phyloP scores from a whole-genome alignment of 37 sponge, comb jelly and placozoan genomes.

The Diacarnus erythraeanus region DNA sequence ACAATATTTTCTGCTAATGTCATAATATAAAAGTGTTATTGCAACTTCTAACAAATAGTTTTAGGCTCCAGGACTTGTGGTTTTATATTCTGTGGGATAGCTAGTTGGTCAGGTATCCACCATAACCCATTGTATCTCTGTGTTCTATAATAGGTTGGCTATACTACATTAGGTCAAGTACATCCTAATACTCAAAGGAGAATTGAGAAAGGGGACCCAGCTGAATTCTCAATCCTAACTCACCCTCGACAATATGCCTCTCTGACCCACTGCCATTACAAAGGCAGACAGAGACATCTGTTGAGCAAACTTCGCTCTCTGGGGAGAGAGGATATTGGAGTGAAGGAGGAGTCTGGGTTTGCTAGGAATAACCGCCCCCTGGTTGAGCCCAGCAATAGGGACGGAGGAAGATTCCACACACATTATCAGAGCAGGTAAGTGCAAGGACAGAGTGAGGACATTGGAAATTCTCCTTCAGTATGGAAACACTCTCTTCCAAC shows the following conservation, averaged over 20 bases:
- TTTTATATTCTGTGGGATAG: no score
- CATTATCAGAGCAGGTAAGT: slow-evolving; percentile 32
- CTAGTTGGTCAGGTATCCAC: no score
- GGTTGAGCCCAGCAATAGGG: slow-evolving; percentile 7
- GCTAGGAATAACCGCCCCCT: slow-evolving; percentile 17
- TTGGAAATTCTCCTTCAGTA: no score
- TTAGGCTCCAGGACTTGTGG: no score
- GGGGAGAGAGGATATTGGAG: slow-evolving; percentile 23
- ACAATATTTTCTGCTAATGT: no score
- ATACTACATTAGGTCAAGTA: slow-evolving; percentile 1
- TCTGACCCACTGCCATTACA: slow-evolving; percentile 14
- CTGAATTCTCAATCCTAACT: slow-evolving; percentile 36
- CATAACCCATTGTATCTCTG: no score
- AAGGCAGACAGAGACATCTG: slow-evolving; percentile 5
- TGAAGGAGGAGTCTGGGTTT: slow-evolving; percentile 40
- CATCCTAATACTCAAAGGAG: slow-evolving; percentile 14
- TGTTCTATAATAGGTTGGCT: slow-evolving; percentile 42
- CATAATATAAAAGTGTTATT: no score
- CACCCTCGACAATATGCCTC: slow-evolving; percentile 46
- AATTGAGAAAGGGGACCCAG: slow-evolving; percentile 35
- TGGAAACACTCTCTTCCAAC: no score
- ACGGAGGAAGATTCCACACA: slow-evolving; percentile 25
- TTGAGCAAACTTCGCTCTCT: not conserved
- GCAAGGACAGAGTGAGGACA: no score
- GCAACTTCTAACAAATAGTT: no score